These are phyloP conservation scores for Larimichthys polyactis DNA, from an alignment of 2,113 vertebrate species.

Conservation along the genomic window DNA sequence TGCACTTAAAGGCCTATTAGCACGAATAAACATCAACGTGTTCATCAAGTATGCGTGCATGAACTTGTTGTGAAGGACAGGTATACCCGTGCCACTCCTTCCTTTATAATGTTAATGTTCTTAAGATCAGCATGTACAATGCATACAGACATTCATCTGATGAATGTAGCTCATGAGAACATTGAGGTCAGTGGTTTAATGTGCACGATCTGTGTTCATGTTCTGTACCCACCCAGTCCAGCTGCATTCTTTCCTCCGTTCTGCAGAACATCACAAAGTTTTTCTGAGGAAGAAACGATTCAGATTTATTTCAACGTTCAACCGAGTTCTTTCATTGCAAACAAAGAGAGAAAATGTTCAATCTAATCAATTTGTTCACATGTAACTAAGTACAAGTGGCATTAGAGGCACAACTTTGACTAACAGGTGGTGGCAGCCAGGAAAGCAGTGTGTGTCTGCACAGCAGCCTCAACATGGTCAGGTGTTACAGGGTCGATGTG, in stretches of 20 bases:
- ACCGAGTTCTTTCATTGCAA: neutral
- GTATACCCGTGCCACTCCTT: neutral
- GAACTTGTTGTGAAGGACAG: slow-evolving; percentile 31
- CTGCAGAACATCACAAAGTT: slow-evolving; percentile 47
- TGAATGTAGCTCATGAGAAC: too few relatives aligned
- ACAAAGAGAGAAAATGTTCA: neutral
- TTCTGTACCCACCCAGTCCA: slow-evolving; percentile 41
- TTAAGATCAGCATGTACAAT: slow-evolving; percentile 3
- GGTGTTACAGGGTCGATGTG: neutral
- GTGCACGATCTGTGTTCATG: neutral
- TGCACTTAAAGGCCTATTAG: slow-evolving; percentile 27
- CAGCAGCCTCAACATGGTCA: neutral
- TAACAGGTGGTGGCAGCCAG: slow-evolving; percentile 19
- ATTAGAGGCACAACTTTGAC: slow-evolving; percentile 18
- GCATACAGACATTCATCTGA: neutral
- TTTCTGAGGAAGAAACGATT: slow-evolving; percentile 49
- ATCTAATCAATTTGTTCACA: slow-evolving; percentile 20
- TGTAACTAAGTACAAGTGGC: slow-evolving; percentile 13
- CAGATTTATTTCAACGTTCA: neutral
- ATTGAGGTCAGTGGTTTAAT: neutral
- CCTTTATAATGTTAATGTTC: slow-evolving; percentile 48
- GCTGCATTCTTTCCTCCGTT: slow-evolving; percentile 59
- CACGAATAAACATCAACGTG: neutral
- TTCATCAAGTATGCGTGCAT: slow-evolving; percentile 42
- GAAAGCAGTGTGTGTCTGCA: slow-evolving; percentile 4